A percentile compares a stretch with the other conserved stretches of the same genome.
Conservation (phyloP, 2,113 vertebrate genomes). For the Chlorodrepanis virens region DNA sequence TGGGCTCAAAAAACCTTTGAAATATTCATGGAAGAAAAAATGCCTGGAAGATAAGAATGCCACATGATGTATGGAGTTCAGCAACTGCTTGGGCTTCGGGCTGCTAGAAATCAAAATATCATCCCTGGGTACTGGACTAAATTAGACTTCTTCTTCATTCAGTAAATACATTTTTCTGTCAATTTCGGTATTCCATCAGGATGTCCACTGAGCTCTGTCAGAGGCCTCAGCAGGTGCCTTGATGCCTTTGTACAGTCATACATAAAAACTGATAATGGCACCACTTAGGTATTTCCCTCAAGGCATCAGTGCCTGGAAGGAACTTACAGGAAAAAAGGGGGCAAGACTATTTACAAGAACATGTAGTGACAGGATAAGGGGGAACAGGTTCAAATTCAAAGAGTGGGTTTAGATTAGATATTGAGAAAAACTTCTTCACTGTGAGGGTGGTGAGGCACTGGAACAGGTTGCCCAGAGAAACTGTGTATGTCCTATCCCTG, state of each 20-base stretch:
- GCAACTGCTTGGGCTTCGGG: background rate
- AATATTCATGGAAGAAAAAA: background rate
- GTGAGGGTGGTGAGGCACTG: background rate
- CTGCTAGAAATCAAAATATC: background rate
- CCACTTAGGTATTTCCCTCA: background rate
- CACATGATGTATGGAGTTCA: background rate
- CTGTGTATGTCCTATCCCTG: background rate
- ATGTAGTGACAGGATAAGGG: background rate
- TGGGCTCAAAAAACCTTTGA: background rate
- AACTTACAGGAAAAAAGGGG: background rate
- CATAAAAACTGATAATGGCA: background rate
- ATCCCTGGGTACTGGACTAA: background rate
- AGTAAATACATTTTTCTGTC: background rate
- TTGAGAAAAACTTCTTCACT: background rate
- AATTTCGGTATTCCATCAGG: background rate
- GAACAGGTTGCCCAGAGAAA: background rate
- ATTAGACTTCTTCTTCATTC: background rate
- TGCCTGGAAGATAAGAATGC: background rate
- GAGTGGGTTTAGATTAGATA: background rate
- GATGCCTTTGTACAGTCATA: background rate
- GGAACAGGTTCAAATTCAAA: background rate
- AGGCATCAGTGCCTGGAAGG: background rate
- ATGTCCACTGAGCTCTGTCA: background rate
- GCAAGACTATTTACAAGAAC: background rate
- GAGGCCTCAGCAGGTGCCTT: background rate